A percentile compares a stretch with the other conserved stretches of the same genome.
Conservation (phyloP, 1,140 invertebrate species). For the Oryzaephilus surinamensis region DNA sequence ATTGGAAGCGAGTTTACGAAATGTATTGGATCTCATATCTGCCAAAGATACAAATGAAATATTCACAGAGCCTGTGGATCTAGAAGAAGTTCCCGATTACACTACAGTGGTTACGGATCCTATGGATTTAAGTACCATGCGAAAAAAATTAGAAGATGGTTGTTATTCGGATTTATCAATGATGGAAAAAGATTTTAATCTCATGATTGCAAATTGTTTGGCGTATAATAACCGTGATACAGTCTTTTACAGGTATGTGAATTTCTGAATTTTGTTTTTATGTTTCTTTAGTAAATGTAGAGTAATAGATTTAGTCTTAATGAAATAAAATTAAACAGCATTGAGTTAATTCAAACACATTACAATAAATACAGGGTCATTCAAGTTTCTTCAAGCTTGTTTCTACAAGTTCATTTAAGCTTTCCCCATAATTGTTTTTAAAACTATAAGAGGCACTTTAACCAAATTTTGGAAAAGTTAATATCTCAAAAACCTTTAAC, state of each 20-base stretch:
- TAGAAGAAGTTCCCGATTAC: conserved; percentile 82
- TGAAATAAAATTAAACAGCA: too few species aligned
- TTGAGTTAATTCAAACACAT: too few species aligned
- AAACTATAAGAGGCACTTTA: too few species aligned
- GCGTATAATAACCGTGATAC: conserved; percentile 93
- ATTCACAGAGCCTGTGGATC: conserved; percentile 87
- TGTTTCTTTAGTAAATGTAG: too few species aligned
- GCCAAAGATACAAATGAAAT: conserved; percentile 76
- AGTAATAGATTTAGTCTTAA: too few species aligned
- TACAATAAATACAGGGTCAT: too few species aligned
- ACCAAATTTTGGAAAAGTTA: too few species aligned
- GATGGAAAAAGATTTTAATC: conserved; percentile 80
- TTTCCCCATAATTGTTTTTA: too few species aligned
- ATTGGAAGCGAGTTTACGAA: conserved; percentile 62
- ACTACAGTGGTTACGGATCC: conserved; percentile 83
- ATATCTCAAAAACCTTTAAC: too few species aligned
- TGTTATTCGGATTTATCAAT: conserved; percentile 67
- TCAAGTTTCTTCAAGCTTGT: too few species aligned
- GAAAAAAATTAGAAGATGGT: conserved; percentile 62
- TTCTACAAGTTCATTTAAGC: too few species aligned
- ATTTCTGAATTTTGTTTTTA: neutral
- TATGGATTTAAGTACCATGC: conserved; percentile 94
- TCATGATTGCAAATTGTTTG: conserved; percentile 92
- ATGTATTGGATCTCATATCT: conserved; percentile 64
- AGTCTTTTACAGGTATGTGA: conserved; percentile 52